Conservation (phyloP, 2,888 invertebrate species). For the Gerosis bhagava region DNA sequence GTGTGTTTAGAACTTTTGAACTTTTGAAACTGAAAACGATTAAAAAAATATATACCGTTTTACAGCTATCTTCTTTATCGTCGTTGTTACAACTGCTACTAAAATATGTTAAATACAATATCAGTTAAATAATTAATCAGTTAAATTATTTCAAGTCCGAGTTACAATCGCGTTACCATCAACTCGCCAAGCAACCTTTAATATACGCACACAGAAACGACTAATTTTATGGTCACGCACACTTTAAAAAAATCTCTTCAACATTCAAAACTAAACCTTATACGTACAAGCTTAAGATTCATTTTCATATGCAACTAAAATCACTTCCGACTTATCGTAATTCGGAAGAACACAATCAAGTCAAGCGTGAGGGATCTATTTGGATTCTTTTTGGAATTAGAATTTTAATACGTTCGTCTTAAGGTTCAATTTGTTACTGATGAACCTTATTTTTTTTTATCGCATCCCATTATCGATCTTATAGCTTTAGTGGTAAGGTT, state of each 20-base stretch:
- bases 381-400: conserved; percentile 30
- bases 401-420: conserved; percentile 27
- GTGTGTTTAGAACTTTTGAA: too few relatives aligned
- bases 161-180: conserved; percentile 50
- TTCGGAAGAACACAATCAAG: conserved; percentile 30
- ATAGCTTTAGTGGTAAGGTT: not conserved
- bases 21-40: too few relatives aligned
- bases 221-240: conserved; percentile 58
- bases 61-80: too few relatives aligned
- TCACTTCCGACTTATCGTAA: conserved; percentile 35
- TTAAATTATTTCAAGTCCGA: conserved; percentile 37
- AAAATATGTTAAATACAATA: too few relatives aligned
- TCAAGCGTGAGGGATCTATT: conserved; percentile 40
- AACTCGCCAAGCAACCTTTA: conserved; percentile 54
- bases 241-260: conserved; percentile 33
- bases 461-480: not conserved
- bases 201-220: conserved; percentile 60
- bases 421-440: conserved; percentile 29
- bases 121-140: conserved; percentile 6
- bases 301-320: conserved; percentile 24
- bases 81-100: too few relatives aligned
- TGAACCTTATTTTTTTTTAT: not conserved
- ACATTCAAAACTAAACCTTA: conserved; percentile 34
- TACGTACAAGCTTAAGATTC: conserved; percentile 11
- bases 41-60: too few relatives aligned